These are phyloP conservation scores for Sander vitreus DNA, from an alignment of 2,113 vertebrate species.

Conservation along the genomic window DNA sequence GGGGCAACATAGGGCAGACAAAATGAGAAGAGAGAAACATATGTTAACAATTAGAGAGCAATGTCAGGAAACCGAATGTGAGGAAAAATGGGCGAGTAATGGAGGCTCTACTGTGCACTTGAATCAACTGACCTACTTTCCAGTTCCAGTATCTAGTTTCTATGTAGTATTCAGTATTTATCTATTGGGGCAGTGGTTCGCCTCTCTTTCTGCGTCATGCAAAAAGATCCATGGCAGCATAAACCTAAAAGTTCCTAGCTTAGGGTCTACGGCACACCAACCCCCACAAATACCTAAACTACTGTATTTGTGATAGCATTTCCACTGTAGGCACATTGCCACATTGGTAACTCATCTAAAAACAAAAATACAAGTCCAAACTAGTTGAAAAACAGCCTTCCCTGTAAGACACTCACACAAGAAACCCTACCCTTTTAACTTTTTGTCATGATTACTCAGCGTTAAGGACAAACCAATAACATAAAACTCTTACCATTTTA, in stretches of 20 bases:
- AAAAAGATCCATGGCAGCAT: conserved; percentile 39
- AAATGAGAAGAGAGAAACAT: neutral
- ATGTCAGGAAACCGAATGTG: conserved; percentile 12
- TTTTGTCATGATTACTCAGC: neutral
- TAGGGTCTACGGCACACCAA: conserved; percentile 1
- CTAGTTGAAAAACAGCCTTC: no score
- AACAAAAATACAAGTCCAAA: neutral
- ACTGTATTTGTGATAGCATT: conserved; percentile 6
- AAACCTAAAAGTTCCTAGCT: neutral
- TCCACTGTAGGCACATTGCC: neutral
- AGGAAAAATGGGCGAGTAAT: neutral
- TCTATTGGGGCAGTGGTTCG: conserved; percentile 31
- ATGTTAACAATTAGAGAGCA: conserved; percentile 12
- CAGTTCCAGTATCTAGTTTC: no score
- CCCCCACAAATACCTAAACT: conserved; percentile 24
- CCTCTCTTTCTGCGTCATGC: conserved; percentile 39
- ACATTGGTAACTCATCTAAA: neutral
- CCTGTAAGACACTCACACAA: neutral
- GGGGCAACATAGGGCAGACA: neutral
- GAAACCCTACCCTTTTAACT: neutral
- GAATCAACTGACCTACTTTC: conserved; percentile 67
- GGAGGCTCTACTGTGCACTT: conserved; percentile 11
- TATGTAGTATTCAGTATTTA: conserved; percentile 11
- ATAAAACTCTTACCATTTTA: neutral
- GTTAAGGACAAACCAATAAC: neutral